Evolutionary conservation across 2,113 vertebrate genomes (phyloP), one percentile per base, ranked within the genome.

Genomic region (Coregonus clupeaformis): DNA sequence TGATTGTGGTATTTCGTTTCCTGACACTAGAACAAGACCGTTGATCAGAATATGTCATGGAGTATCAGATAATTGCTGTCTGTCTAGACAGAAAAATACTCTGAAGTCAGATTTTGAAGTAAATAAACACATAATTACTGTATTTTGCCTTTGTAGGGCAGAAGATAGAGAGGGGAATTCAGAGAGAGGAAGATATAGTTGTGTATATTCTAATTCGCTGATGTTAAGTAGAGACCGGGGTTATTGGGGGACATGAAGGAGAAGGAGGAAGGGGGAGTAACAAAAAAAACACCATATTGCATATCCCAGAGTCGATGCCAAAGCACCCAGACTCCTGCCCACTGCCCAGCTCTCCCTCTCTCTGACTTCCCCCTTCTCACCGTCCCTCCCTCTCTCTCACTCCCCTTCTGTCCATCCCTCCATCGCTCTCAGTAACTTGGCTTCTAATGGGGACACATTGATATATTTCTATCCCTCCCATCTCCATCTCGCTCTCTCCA

Each of bases 391-490:
- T 24, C 57, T 9, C 57, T 60, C 57, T 24, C 57, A 22, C 55
- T 47, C 5, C 52, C 47, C 67, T 32, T 25, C 36, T 42, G 5
- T 18, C 59, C n/a, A 42, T 47, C 30, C 30, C 25, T 62, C n/a
- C 59, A 64, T 66, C 62, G 75, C 27, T 22, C 20, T 42, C 5
- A 22, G 20, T 52, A 45, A 67, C 45, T 47, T 69, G n/a, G 2
- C 4, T 27, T 4, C 2, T 65, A 71, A 74, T 69, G 9, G 7
- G n/a, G 25, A 1, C 63, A 11, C 63, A 12, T 29, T 14, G 16
- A 18, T 62, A 11, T 25, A 22, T 77, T 77, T 16, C 36, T n/a
- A 62, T 14, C 32, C 57, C 77, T 45, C 57, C 47, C 30, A 16
- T 64, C 30, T 76, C 63, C 73, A 60, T 55, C 3, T 60, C 42